phyloP scores from a whole-genome alignment of 2,797 vertebrate genomes.

The Typhlichthys subterraneus region DNA sequence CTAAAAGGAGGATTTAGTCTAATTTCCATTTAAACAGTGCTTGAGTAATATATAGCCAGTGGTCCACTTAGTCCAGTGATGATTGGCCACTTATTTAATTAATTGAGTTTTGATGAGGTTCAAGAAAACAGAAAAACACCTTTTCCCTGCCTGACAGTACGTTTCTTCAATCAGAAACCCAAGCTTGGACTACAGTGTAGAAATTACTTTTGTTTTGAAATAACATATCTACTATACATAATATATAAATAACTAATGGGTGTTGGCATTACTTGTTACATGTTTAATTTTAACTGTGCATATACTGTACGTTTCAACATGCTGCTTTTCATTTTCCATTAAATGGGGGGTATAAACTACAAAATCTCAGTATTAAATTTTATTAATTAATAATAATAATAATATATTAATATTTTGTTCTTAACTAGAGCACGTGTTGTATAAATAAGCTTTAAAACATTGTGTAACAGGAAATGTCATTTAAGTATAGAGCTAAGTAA shows the following conservation, averaged over 20 bases:
- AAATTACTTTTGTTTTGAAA: constrained; percentile 19
- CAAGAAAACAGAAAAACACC: not conserved
- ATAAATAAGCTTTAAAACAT: too few relatives aligned
- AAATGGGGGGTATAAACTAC: constrained; percentile 42
- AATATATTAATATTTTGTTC: too few relatives aligned
- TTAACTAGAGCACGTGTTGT: too few relatives aligned
- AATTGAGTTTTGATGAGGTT: not conserved
- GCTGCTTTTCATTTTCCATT: constrained; percentile 58
- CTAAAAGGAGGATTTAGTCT: constrained; percentile 36
- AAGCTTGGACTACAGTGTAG: not conserved
- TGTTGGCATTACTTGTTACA: constrained; percentile 25
- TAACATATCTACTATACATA: constrained; percentile 10
- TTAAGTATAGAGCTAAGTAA: too few relatives aligned
- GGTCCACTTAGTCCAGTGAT: not conserved
- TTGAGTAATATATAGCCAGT: constrained; percentile 1
- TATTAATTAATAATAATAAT: too few relatives aligned
- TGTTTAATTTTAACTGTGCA: constrained; percentile 30
- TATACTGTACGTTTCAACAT: constrained; percentile 51
- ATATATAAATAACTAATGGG: constrained; percentile 34
- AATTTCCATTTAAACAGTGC: constrained; percentile 12
- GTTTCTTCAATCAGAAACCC: constrained; percentile 12
- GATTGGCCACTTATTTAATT: too few relatives aligned
- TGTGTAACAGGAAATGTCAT: too few relatives aligned
- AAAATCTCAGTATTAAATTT: too few relatives aligned
- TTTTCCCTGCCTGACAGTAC: not conserved